Evolutionary conservation across 2,888 invertebrate genomes (phyloP).

Genomic region (Psococerastis gibbosa): DNA sequence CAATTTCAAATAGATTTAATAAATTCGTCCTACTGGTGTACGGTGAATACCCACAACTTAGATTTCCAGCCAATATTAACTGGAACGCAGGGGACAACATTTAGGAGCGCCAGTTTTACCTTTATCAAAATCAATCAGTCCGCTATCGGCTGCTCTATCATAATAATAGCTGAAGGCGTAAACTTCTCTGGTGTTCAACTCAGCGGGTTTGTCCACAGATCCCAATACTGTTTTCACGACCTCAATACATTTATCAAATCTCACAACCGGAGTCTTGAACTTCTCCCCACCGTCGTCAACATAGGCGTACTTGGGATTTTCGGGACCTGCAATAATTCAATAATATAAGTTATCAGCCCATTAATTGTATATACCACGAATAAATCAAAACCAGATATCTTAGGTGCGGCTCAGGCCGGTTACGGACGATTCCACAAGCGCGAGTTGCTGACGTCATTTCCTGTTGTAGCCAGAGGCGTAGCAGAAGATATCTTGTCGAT

Average conservation of each 20-base stretch:
- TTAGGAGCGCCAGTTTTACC: neutral
- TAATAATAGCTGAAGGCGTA: slow-evolving; percentile 90
- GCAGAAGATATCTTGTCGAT: too few relatives aligned
- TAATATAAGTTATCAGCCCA: too few relatives aligned
- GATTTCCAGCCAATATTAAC: neutral
- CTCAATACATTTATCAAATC: slow-evolving; percentile 37
- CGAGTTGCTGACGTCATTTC: too few relatives aligned
- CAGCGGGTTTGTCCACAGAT: slow-evolving; percentile 34
- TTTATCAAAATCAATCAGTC: slow-evolving; percentile 34
- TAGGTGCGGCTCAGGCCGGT: too few relatives aligned
- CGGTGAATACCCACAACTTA: neutral
- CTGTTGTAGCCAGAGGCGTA: too few relatives aligned
- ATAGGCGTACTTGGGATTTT: slow-evolving; percentile 20
- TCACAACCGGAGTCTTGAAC: slow-evolving; percentile 41
- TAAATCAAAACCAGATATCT: too few relatives aligned
- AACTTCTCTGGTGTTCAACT: slow-evolving; percentile 38
- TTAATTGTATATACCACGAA: too few relatives aligned
- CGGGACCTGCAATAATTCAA: slow-evolving; percentile 31
- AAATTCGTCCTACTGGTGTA: too few relatives aligned
- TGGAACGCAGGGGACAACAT: neutral
- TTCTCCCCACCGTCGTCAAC: slow-evolving; percentile 32
- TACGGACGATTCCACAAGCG: too few relatives aligned
- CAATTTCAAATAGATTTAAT: too few relatives aligned
- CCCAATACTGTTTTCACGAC: slow-evolving; percentile 31
- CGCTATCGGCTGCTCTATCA: slow-evolving; percentile 75